Evolutionary conservation across 2,888 invertebrate genomes (phyloP).

Genomic region (Cetonia aurata): DNA sequence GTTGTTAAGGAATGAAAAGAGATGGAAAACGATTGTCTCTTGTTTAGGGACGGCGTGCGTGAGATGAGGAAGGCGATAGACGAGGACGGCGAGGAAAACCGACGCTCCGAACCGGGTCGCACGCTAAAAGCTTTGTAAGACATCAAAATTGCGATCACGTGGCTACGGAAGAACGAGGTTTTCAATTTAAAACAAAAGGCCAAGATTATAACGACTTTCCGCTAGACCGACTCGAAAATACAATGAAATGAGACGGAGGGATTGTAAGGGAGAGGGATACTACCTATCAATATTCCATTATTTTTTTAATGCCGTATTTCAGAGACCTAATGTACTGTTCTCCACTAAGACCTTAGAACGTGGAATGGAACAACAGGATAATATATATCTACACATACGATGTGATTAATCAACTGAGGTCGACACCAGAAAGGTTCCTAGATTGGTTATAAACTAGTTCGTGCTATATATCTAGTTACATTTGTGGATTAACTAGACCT

Average conservation of each 20-base stretch:
- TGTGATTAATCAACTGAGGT: too few relatives aligned
- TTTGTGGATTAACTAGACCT: too few relatives aligned
- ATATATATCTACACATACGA: too few relatives aligned
- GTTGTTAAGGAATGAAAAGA: constrained; percentile 20
- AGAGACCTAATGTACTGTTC: too few relatives aligned
- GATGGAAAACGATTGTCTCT: constrained; percentile 12
- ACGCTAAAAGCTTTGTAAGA: constrained; percentile 41
- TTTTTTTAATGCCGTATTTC: constrained; percentile 7
- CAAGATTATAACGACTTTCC: constrained; percentile 48
- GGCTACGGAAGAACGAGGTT: constrained; percentile 46
- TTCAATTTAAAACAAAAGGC: constrained; percentile 48
- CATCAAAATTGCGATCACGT: constrained; percentile 48
- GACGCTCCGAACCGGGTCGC: constrained; percentile 31
- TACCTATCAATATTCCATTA: constrained; percentile 2
- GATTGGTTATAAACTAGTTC: too few relatives aligned
- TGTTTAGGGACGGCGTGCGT: constrained; percentile 21
- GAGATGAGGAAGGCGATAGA: constrained; percentile 23
- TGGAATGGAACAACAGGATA: too few relatives aligned
- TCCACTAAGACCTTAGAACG: too few relatives aligned
- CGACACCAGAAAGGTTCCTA: too few relatives aligned
- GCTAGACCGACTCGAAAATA: constrained; percentile 38
- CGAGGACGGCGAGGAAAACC: not conserved
- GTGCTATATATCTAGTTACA: too few relatives aligned
- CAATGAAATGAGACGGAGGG: constrained; percentile 33
- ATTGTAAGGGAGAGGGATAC: constrained; percentile 11